Evolutionary conservation across 1,140 invertebrate genomes (phyloP), one percentile per base, ranked within the genome.

Genomic region (Battus philenor): DNA sequence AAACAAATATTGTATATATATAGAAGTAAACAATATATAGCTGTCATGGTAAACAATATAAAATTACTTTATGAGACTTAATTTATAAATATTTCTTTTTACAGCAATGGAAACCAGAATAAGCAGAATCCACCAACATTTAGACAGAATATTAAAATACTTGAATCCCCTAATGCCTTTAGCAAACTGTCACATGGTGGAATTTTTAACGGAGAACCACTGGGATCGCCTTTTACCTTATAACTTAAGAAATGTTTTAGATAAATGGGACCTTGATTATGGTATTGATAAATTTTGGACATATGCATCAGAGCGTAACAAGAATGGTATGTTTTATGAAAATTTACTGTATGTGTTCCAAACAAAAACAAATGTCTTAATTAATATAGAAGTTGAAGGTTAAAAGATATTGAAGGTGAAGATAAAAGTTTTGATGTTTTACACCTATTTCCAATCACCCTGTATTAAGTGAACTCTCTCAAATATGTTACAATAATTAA

Each of bases 121-220:
- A 17, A 53, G 33, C 6, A 71, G 60, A 49, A 12, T 73, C 78
- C 22, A 67, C 90, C 1, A 65, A 90, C 6, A 54, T 56, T 29
- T 41, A 9, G 38, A 41, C 6, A 41, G 15, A 41, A 29, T 41
- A 29, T 41, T 41, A 7, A 41, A 41, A 10, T 92, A 90, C 70
- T 65, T 94, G 5, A 69, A 87, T 32, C 86, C 88, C 0, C 81
- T 90, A 54, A 61, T 91, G 47, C 78, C 88, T 1, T 79, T 95
- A 29, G 88, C 90, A 1, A 91, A 94, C 73, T 92, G 92, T 59
- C 94, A 95, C 73, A 91, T 94, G 86, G 93, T 94, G 2, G 91
- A 94, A 59, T 95, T 92, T 81, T 88, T 94, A n/a, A 93, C 89
- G 0, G 75, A 91, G n/a, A 73, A 90, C 17, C 88, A 92, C 33